Evolutionary conservation across 2,113 vertebrate species (phyloP), one percentile per base, ranked within the genome.

Genomic region (Chelonoidis abingdonii): DNA sequence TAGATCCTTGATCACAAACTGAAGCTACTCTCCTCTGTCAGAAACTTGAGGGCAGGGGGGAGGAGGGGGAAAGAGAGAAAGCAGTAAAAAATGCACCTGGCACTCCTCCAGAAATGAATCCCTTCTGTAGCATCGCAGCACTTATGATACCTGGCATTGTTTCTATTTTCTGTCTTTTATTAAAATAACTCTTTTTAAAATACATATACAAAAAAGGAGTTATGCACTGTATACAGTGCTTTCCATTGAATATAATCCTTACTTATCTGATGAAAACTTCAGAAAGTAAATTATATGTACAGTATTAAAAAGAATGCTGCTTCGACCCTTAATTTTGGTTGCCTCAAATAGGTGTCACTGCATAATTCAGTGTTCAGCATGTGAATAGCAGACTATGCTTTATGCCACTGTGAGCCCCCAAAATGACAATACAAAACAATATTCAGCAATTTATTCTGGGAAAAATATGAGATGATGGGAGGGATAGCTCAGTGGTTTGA

Each of bases 311-410:
- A 72, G 65, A 96, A 97, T 87, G 89, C 89, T 83, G 89, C 25
- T 54, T 44, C 76, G 72, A 95, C 87, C 87, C 50, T 93, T 92
- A 97, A 97, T 95, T 97, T 97, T 95, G 96, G 81, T 96, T 97
- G 95, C 86, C 86, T 95, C 65, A 72, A 72, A 38, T 8, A 38
- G n/a, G 17, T 72, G 13, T 1, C 92, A 69, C 57, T 10, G 47
- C 54, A 92, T 88, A 69, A 83, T 91, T 87, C 93, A 97, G 94
- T 93, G 31, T n/a, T 72, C 65, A 72, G 24, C 25, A 47, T 47
- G 75, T 78, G 65, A 72, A 38, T 12, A 95, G 91, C 88, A 95
- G 69, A 84, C 69, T 92, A 17, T 0, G 4, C 93, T 95, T 96
- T 95, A 85, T 94, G 95, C 79, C 79, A 86, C 69, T 52, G 59